phyloP scores from a whole-genome alignment of 1,140 invertebrate species.

The Himalopsyche phryganea region DNA sequence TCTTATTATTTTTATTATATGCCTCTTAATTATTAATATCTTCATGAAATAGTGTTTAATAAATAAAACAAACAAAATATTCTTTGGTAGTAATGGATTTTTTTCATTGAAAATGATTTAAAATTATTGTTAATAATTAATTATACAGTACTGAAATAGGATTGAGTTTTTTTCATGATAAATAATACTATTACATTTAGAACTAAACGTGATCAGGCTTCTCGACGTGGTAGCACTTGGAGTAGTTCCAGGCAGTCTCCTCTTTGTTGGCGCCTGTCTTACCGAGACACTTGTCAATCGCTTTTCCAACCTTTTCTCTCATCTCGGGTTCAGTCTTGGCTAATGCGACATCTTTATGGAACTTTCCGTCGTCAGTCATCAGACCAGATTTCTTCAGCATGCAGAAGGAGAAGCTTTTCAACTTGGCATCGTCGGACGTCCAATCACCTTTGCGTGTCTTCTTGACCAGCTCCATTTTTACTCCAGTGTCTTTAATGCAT shows the following conservation, averaged over 20 bases:
- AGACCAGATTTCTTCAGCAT: slow-evolving; percentile 16
- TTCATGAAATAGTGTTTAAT: too few species aligned
- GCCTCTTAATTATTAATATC: too few species aligned
- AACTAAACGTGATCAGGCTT: slow-evolving; percentile 15
- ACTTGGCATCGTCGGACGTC: slow-evolving; percentile 9
- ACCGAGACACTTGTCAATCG: slow-evolving; percentile 18
- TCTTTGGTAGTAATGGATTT: too few species aligned
- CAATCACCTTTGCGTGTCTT: slow-evolving; percentile 16
- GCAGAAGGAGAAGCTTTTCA: slow-evolving; percentile 19
- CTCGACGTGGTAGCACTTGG: slow-evolving; percentile 23
- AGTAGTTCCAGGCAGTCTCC: slow-evolving; percentile 12
- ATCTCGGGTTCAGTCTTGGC: slow-evolving; percentile 6
- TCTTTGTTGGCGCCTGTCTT: slow-evolving; percentile 3
- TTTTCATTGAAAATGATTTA: too few species aligned
- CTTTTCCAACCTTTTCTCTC: slow-evolving; percentile 10
- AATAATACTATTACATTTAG: too few species aligned
- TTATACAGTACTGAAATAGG: too few species aligned
- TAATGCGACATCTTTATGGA: slow-evolving; percentile 20
- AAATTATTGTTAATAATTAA: too few species aligned
- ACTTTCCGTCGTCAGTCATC: slow-evolving; percentile 12
- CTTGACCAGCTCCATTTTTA: slow-evolving; percentile 9
- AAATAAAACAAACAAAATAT: too few species aligned
- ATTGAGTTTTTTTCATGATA: too few species aligned
- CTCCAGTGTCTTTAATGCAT: slow-evolving; percentile 12
- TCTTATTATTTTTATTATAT: too few species aligned